Evolutionary conservation across 2,888 invertebrate species (phyloP).

Genomic region (Drosophila austrosaltans): DNA sequence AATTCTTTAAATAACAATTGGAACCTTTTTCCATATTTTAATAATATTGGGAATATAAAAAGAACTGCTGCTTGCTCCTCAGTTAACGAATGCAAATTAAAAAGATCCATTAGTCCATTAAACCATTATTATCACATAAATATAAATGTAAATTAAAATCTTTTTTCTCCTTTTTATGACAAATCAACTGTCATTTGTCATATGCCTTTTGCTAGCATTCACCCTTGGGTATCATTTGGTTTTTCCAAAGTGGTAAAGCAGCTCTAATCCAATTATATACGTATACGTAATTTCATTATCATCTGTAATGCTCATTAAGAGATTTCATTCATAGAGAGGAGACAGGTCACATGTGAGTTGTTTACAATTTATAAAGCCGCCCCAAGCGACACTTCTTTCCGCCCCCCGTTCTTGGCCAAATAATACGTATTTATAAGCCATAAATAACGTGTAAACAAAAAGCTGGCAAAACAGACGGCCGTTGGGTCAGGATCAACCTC

Average conservation of each 20-base stretch:
- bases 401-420: slow-evolving; percentile 17
- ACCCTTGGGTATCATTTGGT: slow-evolving; percentile 4
- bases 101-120: neutral
- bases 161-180: neutral
- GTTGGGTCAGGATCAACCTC: slow-evolving; percentile 31
- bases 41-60: too few relatives aligned
- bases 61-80: too few relatives aligned
- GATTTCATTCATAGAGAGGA: slow-evolving; percentile 52
- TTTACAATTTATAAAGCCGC: slow-evolving; percentile 61
- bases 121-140: too few relatives aligned
- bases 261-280: slow-evolving; percentile 67
- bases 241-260: slow-evolving; percentile 29
- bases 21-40: too few relatives aligned
- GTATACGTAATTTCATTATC: slow-evolving; percentile 64
- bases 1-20: too few relatives aligned
- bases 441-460: slow-evolving; percentile 76
- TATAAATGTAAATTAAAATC: neutral
- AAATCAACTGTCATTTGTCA: neutral
- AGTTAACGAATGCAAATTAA: too few relatives aligned
- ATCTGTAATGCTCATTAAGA: slow-evolving; percentile 73
- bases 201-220: neutral
- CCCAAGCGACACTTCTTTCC: slow-evolving; percentile 11
- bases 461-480: slow-evolving; percentile 70
- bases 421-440: slow-evolving; percentile 73
- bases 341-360: slow-evolving; percentile 60